Conservation (phyloP, 2,113 vertebrate species). For the Nycticryphes semicollaris region DNA sequence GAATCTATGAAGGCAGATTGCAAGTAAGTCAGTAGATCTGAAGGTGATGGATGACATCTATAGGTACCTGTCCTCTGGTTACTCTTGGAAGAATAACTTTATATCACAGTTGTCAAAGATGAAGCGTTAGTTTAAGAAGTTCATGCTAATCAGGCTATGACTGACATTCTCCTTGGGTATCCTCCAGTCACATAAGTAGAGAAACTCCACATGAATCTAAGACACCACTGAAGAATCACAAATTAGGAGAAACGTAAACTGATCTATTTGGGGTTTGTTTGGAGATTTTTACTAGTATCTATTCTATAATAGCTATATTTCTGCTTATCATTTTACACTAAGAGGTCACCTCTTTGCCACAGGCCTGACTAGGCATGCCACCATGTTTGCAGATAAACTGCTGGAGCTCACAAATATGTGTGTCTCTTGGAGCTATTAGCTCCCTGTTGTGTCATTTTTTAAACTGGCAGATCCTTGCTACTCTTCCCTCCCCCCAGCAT, state of each 20-base stretch:
- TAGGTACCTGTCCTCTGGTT: constrained; percentile 61
- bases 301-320: background rate
- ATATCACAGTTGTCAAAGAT: constrained; percentile 64
- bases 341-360: background rate
- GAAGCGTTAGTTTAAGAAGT: constrained; percentile 58
- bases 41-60: constrained; percentile 67
- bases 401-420: background rate
- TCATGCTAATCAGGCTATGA: constrained; percentile 74
- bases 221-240: constrained; percentile 19
- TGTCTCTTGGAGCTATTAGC: background rate
- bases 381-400: background rate
- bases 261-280: constrained; percentile 7
- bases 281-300: background rate
- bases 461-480: background rate
- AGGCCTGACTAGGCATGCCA: background rate
- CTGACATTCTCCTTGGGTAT: constrained; percentile 75
- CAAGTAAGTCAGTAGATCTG: constrained; percentile 62
- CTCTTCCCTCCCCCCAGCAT: rapidly evolving
- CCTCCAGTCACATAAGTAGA: constrained; percentile 20
- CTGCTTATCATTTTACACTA: background rate
- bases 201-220: constrained; percentile 31
- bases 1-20: constrained; percentile 41
- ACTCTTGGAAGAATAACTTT: constrained; percentile 67
- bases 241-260: constrained; percentile 56
- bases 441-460: background rate